Base-by-base conservation (phyloP, 2,888 invertebrate genomes). In the Erebia palarica region DNA sequence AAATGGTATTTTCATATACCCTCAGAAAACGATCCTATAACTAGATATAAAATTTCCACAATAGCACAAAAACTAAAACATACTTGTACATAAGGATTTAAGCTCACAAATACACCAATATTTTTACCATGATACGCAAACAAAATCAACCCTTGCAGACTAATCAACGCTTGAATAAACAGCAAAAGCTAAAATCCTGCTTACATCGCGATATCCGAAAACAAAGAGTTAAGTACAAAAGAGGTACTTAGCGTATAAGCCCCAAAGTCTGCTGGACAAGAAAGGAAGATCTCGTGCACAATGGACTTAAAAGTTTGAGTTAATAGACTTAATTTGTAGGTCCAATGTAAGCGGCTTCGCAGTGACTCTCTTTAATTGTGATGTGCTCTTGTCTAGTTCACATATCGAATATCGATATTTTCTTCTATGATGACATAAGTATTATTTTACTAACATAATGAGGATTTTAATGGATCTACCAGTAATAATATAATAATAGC, bases 241-340 rank as follows among this genome's bases (percentile, higher is more conserved):
- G 86, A 84, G 81, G 90, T 91, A 92, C 92, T 92, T 92, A 92
- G 80, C 86, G 86, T 86, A 84, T 92, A 92, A 93, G 89, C 92
- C 83, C 83, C 88, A 82, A 91, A 92, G 87, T 91, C 88, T 69
- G 81, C 79, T 78, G 84, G 84, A 86, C 90, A 92, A 93, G 92
- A 91, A 91, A 87, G 89, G 90, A 89, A 90, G 87, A 90, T 91
- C 89, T 88, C 86, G 88, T 86, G 88, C 85, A 84, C 81, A 85
- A 84, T 82, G 90, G 93, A 91, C 92, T 92, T 92, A 92, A 92
- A 93, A 92, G 90, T 93, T 92, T 86, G 86, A 88, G 82, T 90
- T 90, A 91, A 92, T 92, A 89, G 92, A 91, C 92, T 93, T 93
- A 92, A 92, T 92, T 91, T 92, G 91, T 88, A 91, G 90, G 87